Conservation (phyloP, 2,888 invertebrate genomes). For the Drosophila quasianomalipes region DNA sequence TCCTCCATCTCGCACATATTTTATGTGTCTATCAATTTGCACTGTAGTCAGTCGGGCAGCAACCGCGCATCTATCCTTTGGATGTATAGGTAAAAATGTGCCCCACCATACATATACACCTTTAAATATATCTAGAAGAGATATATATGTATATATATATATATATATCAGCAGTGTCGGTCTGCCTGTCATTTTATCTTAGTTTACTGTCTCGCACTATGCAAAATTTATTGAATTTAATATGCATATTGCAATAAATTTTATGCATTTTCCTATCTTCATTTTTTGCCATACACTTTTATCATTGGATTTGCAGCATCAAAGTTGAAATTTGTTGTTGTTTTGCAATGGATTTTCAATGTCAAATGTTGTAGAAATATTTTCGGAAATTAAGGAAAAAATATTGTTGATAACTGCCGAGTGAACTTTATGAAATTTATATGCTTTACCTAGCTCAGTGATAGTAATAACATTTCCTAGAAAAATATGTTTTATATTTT, state of each 20-base stretch:
- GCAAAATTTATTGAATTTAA: constrained; percentile 76
- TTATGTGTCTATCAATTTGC: constrained; percentile 72
- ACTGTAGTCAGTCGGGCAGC: constrained; percentile 46
- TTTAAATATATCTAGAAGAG: not conserved
- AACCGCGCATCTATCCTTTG: constrained; percentile 56
- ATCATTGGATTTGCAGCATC: constrained; percentile 55
- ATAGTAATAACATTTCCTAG: not conserved
- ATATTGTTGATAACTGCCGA: not conserved
- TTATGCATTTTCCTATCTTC: constrained; percentile 49
- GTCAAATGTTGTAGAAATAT: constrained; percentile 29
- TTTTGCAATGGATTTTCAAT: constrained; percentile 45
- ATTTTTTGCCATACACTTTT: constrained; percentile 20
- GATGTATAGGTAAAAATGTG: constrained; percentile 4
- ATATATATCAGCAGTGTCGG: constrained; percentile 14
- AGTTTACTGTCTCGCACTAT: constrained; percentile 23
- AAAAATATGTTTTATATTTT: not conserved
- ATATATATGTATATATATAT: constrained; percentile 5
- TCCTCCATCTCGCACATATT: constrained; percentile 46
- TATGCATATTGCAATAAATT: constrained; percentile 75
- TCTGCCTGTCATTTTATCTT: constrained; percentile 42
- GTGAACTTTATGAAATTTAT: not conserved
- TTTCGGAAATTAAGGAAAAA: constrained; percentile 11
- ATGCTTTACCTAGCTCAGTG: not conserved
- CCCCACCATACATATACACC: not conserved
- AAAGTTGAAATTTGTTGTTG: constrained; percentile 43